Evolutionary conservation across 2,797 vertebrate genomes (phyloP).

Genomic region (Balearica regulorum): DNA sequence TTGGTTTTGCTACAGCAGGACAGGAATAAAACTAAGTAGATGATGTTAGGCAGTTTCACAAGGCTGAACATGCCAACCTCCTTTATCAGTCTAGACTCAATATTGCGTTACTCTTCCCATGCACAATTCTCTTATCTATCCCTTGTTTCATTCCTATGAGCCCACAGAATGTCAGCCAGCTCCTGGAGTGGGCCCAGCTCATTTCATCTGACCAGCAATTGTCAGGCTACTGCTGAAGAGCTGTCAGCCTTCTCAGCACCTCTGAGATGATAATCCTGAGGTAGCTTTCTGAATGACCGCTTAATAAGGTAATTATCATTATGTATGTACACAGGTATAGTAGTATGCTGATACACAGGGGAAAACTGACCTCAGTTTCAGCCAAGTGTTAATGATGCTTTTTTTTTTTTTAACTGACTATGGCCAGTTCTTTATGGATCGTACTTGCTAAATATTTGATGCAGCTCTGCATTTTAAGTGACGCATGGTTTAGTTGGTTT

Average conservation of each 20-base stretch:
- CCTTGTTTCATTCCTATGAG: neutral
- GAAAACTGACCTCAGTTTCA: neutral
- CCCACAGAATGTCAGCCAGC: neutral
- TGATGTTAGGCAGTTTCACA: neutral
- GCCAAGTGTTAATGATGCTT: neutral
- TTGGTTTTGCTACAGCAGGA: neutral
- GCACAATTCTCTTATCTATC: neutral
- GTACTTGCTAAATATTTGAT: conserved; percentile 17
- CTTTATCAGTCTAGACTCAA: neutral
- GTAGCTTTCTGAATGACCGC: neutral
- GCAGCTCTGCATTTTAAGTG: neutral
- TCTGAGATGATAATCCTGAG: neutral
- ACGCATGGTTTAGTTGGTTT: neutral
- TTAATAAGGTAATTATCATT: neutral
- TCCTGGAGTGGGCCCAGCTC: neutral
- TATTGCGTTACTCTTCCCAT: neutral
- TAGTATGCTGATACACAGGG: neutral
- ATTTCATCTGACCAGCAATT: neutral
- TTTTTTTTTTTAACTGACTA: neutral
- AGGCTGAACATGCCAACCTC: neutral
- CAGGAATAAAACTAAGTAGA: neutral
- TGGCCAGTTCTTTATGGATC: neutral
- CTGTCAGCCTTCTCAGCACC: conserved; percentile 10
- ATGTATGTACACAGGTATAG: neutral
- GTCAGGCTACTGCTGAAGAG: conserved; percentile 4